Base-by-base conservation (phyloP, 2,888 invertebrate species). In the Macrophya alboannulata region DNA sequence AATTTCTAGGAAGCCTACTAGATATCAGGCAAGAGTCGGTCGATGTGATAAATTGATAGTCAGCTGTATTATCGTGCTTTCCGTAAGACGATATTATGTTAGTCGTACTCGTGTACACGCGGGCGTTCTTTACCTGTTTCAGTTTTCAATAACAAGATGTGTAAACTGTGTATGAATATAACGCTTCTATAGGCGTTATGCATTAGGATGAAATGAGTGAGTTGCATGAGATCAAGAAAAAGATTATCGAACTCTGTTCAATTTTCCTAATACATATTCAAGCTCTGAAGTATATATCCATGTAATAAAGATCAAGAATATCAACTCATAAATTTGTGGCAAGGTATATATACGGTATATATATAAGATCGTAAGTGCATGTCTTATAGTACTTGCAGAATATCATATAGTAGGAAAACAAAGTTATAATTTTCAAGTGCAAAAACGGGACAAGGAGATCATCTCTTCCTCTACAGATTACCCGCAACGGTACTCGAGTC, bases 1-100 rank as follows among this genome's bases (percentile, higher is more conserved):
- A 81, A 81, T 81, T 81, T 81, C 81, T 83, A 83, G 83, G 83
- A 83, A 83, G 83, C 83, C 71, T 68, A 40, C n/a, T 21, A 40
- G 21, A 43, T 68, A 68, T n/a, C 83, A 40, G 65, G 65, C 40
- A 37, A 71, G 68, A 83, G 68, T 83, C 65, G 31, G 59, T 40
- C 25, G 55, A 37, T 51, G 37, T n/a, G 77, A 77, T 81, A 40
- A 62, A 62, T 81, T 45, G 62, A 83, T 51, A 68, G 65, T 62
- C 40, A 17, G n/a, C n/a, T 43, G 43, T 40, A 15, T 17, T 59
- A 43, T 81, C 43, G 45, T 51, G 48, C 48, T 65, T 83, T 83
- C 83, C 83, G 83, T 83, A 83, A 83, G 68, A 83, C 83, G 83
- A 83, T 65, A 83, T 71, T 83, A 43, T 25, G 62, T n/a, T 25